phyloP scores from a whole-genome alignment of 2,113 vertebrate species.

The Aegypius monachus region DNA sequence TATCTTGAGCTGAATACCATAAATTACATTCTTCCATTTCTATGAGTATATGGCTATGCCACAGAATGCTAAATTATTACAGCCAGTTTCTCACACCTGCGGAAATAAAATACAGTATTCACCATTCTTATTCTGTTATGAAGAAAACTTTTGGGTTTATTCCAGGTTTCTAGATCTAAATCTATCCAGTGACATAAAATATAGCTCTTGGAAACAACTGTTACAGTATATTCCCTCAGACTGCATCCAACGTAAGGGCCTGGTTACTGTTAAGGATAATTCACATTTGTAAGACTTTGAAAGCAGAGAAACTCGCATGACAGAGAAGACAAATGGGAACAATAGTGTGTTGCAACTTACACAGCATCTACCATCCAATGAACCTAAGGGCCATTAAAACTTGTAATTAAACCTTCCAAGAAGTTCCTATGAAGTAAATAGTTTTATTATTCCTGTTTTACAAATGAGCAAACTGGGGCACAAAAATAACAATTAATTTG shows the following conservation, averaged over 20 bases:
- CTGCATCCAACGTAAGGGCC: neutral
- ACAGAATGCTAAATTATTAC: slow-evolving; percentile 40
- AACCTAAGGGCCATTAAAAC: neutral
- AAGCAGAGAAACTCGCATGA: neutral
- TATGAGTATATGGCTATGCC: neutral
- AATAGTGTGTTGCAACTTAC: neutral
- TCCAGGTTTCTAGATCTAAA: slow-evolving; percentile 28
- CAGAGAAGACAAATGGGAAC: slow-evolving; percentile 1
- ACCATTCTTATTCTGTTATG: slow-evolving; percentile 25
- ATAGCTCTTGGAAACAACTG: neutral
- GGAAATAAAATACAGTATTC: slow-evolving; percentile 50
- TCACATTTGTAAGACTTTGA: neutral
- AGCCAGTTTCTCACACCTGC: neutral
- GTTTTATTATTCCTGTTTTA: neutral
- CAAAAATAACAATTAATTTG: neutral
- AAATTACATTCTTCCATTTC: slow-evolving; percentile 12
- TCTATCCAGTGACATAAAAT: neutral
- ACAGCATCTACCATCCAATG: neutral
- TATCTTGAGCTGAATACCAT: slow-evolving; percentile 48
- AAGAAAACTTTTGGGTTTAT: slow-evolving; percentile 18
- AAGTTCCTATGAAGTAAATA: neutral
- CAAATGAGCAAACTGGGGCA: neutral
- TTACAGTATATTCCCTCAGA: neutral
- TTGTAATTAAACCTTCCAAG: neutral
- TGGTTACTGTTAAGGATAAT: neutral